Percentiles rank a stretch among this genome's conserved stretches.
Evolutionary conservation across 2,888 invertebrate species (phyloP).

Genomic region (Drosophila multiciliata): DNA sequence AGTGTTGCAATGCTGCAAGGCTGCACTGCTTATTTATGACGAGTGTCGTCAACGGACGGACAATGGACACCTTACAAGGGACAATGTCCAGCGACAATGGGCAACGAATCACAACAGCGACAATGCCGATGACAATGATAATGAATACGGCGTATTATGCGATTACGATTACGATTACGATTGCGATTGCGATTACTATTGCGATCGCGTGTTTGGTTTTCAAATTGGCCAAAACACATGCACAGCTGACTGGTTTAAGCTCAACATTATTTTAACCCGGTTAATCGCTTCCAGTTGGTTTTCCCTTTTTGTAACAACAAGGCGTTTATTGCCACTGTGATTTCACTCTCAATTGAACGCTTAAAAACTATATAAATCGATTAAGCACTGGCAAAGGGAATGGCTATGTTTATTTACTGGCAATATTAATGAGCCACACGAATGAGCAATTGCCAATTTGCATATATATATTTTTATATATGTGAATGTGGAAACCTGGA

Average conservation of each 20-base stretch:
- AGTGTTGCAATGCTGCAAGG: neutral
- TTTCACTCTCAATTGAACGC: neutral
- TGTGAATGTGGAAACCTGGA: neutral
- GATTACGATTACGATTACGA: slow-evolving; percentile 49
- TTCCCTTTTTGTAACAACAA: neutral
- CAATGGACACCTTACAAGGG: slow-evolving; percentile 24
- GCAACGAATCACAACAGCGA: slow-evolving; percentile 30
- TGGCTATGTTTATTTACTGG: neutral
- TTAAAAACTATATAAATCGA: neutral
- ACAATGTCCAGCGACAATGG: slow-evolving; percentile 21
- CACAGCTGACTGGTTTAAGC: slow-evolving; percentile 40
- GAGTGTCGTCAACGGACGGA: slow-evolving; percentile 38
- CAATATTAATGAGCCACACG: neutral
- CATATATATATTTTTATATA: neutral
- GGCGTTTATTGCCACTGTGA: slow-evolving; percentile 1
- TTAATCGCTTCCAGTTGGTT: slow-evolving; percentile 3
- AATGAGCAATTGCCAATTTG: neutral
- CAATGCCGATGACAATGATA: slow-evolving; percentile 51
- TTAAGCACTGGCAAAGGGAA: neutral
- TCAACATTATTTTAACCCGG: slow-evolving; percentile 1
- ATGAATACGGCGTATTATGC: slow-evolving; percentile 68
- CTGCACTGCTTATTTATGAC: slow-evolving; percentile 65
- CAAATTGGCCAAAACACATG: slow-evolving; percentile 72
- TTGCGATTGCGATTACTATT: neutral
- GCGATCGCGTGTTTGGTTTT: slow-evolving; percentile 58